phyloP scores from a whole-genome alignment of 1,140 invertebrate species.

The Pygmarrhopalites habei region DNA sequence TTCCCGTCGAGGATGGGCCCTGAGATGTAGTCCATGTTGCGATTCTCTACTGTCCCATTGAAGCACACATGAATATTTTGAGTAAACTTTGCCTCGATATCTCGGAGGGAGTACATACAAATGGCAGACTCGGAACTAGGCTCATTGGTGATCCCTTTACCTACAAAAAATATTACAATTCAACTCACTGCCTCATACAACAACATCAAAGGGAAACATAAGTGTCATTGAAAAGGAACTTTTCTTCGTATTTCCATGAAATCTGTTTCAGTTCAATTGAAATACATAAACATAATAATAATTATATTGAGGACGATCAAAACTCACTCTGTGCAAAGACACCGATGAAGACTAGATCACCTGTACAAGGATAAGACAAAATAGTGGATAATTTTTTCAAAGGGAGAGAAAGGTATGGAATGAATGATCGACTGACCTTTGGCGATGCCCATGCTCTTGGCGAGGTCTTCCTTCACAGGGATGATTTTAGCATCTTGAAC shows the following conservation, averaged over 20 bases:
- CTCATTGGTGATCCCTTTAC: constrained; percentile 71
- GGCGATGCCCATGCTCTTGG: constrained; percentile 66
- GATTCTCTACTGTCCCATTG: constrained; percentile 80
- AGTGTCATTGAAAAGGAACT: no score
- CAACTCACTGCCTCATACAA: no score
- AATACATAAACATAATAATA: no score
- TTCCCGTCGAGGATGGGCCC: constrained; percentile 82
- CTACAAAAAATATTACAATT: no score
- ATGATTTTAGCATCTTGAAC: constrained; percentile 83
- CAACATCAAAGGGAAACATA: no score
- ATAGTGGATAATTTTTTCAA: no score
- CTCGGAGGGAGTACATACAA: constrained; percentile 73
- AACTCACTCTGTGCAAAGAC: constrained; percentile 78
- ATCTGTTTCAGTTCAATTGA: no score
- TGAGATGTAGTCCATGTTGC: constrained; percentile 88
- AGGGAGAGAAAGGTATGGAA: no score
- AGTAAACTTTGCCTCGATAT: constrained; percentile 87
- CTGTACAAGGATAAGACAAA: no score
- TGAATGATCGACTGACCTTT: no score
- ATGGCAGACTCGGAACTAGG: constrained; percentile 69
- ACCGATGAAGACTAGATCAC: constrained; percentile 69
- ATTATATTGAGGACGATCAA: no score
- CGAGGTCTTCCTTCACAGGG: constrained; percentile 69
- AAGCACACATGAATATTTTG: constrained; percentile 97
- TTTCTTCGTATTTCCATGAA: no score